Percentiles rank a stretch among this genome's conserved stretches.
These are phyloP conservation scores for Crenichthys baileyi DNA, from an alignment of 2,797 vertebrate genomes.

Conservation along the genomic window DNA sequence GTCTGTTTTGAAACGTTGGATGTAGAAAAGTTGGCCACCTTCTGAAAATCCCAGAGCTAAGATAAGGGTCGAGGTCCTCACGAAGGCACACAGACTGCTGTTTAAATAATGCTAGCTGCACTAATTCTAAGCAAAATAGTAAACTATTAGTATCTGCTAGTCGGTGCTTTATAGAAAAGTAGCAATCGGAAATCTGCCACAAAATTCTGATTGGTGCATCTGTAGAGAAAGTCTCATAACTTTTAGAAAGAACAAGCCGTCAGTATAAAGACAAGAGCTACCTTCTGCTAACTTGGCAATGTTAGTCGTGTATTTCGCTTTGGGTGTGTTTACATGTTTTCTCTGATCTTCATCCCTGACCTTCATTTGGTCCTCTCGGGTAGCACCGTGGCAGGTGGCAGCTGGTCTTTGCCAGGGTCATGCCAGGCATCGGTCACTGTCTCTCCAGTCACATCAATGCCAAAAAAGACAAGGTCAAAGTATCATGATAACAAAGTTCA, in stretches of 20 bases:
- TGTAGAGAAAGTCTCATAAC: not conserved
- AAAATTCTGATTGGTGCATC: not conserved
- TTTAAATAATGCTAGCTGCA: not conserved
- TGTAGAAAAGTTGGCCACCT: not conserved
- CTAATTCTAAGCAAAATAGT: not conserved
- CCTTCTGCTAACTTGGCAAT: conserved; percentile 25
- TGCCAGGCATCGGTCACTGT: conserved; percentile 70
- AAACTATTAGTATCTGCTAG: no score
- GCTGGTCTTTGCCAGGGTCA: conserved; percentile 74
- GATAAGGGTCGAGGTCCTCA: not conserved
- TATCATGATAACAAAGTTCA: conserved; percentile 23
- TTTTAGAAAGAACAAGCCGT: not conserved
- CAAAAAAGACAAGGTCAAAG: conserved; percentile 70
- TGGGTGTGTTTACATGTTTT: conserved; percentile 52
- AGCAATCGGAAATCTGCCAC: not conserved
- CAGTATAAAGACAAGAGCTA: not conserved
- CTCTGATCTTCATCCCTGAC: conserved; percentile 64
- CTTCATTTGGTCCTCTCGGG: conserved; percentile 63
- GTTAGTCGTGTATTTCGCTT: conserved; percentile 33
- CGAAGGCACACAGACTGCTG: not conserved
- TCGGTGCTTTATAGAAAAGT: not conserved
- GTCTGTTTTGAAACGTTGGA: not conserved
- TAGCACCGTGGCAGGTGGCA: conserved; percentile 66
- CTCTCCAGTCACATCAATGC: conserved; percentile 57
- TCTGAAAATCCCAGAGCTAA: not conserved